Conservation (phyloP, 2,888 invertebrate species). For the Torymus texanus region DNA sequence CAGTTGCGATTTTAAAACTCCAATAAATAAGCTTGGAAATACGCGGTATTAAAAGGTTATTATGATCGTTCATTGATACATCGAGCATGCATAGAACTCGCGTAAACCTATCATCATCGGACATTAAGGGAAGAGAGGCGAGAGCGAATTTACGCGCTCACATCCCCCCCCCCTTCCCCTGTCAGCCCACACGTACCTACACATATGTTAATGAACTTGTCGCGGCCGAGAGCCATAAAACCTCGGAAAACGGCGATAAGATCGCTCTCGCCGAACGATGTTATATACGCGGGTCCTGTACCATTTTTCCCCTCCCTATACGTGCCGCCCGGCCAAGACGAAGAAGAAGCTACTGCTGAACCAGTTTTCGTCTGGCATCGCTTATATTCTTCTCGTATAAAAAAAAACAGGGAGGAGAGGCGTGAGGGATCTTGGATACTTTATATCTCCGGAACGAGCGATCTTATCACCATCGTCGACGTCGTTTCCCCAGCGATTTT, state of each 20-base stretch:
- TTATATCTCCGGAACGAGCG: constrained; percentile 43
- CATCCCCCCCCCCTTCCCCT: not conserved
- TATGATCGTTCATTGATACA: constrained; percentile 8
- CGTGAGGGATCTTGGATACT: not conserved
- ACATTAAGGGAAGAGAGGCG: constrained; percentile 3
- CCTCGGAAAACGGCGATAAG: constrained; percentile 24
- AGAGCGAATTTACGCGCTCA: constrained; percentile 31
- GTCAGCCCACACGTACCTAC: not conserved
- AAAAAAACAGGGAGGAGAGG: not conserved
- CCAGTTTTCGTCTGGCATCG: constrained; percentile 52
- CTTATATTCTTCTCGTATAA: constrained; percentile 19
- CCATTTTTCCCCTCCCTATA: constrained; percentile 3
- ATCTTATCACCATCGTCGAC: constrained; percentile 36
- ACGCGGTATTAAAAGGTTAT: not conserved
- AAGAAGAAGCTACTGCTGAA: constrained; percentile 44
- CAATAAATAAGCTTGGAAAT: not conserved
- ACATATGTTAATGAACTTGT: constrained; percentile 33
- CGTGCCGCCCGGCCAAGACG: not conserved
- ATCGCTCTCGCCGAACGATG: constrained; percentile 15
- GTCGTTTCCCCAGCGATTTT: constrained; percentile 36
- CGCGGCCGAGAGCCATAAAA: constrained; percentile 24
- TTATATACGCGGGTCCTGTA: constrained; percentile 3
- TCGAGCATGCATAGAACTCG: not conserved
- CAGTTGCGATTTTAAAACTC: too few relatives aligned
- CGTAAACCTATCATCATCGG: not conserved